These are phyloP conservation scores for Volucella bombylans DNA, from an alignment of 2,888 invertebrate species.

Conservation along the genomic window DNA sequence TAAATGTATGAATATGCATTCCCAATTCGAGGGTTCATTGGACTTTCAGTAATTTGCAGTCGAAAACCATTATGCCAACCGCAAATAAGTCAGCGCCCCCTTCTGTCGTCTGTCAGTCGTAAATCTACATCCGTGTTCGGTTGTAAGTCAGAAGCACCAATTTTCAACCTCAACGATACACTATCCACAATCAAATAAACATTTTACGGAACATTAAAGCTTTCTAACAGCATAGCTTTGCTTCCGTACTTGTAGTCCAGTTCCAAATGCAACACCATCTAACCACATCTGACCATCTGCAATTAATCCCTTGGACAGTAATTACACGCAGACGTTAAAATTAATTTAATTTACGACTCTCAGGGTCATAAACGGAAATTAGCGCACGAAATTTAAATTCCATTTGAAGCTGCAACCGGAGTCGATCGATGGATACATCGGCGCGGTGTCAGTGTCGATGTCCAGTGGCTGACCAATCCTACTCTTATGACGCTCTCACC, in stretches of 20 bases:
- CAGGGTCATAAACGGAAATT: constrained; percentile 65
- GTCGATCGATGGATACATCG: background rate
- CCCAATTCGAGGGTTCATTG: too few species aligned
- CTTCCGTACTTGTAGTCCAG: constrained; percentile 16
- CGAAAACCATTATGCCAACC: constrained; percentile 19
- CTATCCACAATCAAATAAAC: constrained; percentile 45
- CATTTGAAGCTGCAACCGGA: constrained; percentile 1
- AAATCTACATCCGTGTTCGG: constrained; percentile 46
- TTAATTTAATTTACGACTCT: constrained; percentile 72
- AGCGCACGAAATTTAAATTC: constrained; percentile 57
- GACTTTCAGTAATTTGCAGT: too few species aligned
- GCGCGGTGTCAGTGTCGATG: background rate
- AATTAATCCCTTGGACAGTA: constrained; percentile 72
- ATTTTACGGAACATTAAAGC: constrained; percentile 68
- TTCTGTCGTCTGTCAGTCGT: constrained; percentile 10
- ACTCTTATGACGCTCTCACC: constrained; percentile 55
- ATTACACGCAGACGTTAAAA: constrained; percentile 71
- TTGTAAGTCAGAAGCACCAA: constrained; percentile 48
- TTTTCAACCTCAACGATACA: constrained; percentile 14
- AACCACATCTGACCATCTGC: constrained; percentile 14
- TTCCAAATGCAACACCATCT: constrained; percentile 44
- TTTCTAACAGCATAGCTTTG: constrained; percentile 29
- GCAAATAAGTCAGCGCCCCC: constrained; percentile 41
- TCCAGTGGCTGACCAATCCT: constrained; percentile 18
- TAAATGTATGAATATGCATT: too few species aligned